These are phyloP conservation scores for Catharus minimus DNA, from an alignment of 2,113 vertebrate genomes.

Conservation along the genomic window DNA sequence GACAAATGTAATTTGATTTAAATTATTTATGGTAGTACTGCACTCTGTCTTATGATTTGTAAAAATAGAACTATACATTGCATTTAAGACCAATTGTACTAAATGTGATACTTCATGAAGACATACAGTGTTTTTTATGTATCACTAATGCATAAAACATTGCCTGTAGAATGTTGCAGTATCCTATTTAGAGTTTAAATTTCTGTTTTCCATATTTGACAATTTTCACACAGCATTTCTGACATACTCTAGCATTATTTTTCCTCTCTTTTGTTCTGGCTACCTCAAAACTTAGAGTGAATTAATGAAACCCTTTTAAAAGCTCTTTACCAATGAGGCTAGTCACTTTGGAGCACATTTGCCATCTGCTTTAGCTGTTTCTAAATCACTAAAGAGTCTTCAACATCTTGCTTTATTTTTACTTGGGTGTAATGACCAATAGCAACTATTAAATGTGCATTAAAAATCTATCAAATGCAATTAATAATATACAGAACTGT, in stretches of 20 bases:
- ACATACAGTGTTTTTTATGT: not conserved
- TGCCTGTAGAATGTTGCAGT: not conserved
- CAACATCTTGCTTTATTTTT: not conserved
- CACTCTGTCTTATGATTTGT: not conserved
- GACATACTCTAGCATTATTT: not conserved
- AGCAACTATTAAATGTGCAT: not conserved
- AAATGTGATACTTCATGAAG: not conserved
- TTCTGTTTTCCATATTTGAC: not conserved
- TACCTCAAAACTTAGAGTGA: not conserved
- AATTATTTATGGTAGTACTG: constrained; percentile 22
- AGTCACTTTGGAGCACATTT: not conserved
- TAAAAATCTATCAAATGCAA: not conserved
- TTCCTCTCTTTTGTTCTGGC: not conserved
- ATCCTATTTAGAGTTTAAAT: not conserved
- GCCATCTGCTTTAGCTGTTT: not conserved
- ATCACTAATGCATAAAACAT: not conserved
- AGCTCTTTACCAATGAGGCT: not conserved
- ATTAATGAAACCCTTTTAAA: not conserved
- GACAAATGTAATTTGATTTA: constrained; percentile 44
- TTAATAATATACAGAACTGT: not conserved
- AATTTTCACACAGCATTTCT: not conserved
- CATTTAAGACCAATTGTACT: not conserved
- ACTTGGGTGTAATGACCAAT: not conserved
- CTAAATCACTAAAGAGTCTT: not conserved
- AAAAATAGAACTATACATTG: not conserved